phyloP scores from a whole-genome alignment of 2,113 vertebrate genomes.

The Cottus gobio region DNA sequence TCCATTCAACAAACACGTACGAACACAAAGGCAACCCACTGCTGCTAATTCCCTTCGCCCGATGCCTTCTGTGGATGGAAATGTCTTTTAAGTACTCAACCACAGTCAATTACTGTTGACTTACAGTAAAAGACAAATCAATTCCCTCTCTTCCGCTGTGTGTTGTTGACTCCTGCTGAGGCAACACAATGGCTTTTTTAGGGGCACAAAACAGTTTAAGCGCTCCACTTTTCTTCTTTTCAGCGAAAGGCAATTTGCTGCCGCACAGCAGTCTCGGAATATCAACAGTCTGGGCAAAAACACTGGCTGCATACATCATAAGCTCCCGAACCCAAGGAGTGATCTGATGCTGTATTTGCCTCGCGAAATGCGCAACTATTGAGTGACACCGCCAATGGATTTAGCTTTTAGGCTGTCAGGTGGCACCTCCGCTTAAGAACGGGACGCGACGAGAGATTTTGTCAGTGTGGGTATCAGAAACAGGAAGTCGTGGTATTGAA shows the following conservation, averaged over 20 bases:
- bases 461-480: constrained; percentile 60
- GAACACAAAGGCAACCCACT: constrained; percentile 44
- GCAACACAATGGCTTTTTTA: constrained; percentile 48
- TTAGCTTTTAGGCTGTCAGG: constrained; percentile 65
- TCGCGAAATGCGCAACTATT: constrained; percentile 18
- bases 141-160: constrained; percentile 53
- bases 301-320: constrained; percentile 62
- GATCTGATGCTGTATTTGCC: constrained; percentile 35
- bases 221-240: constrained; percentile 60
- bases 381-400: constrained; percentile 60
- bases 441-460: constrained; percentile 58
- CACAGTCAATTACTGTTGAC: constrained; percentile 71
- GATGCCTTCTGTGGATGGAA: constrained; percentile 47
- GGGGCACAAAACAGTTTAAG: constrained; percentile 65
- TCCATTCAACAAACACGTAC: constrained; percentile 31
- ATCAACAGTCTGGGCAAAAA: constrained; percentile 59
- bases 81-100: constrained; percentile 64
- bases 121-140: constrained; percentile 71
- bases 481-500: constrained; percentile 53
- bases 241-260: constrained; percentile 62
- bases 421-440: constrained; percentile 45
- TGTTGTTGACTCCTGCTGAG: constrained; percentile 61
- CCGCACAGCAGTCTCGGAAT: constrained; percentile 42
- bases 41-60: constrained; percentile 49
- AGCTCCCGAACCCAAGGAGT: constrained; percentile 36